phyloP scores from a whole-genome alignment of 2,113 vertebrate genomes.

The Pogonocichla stellata region DNA sequence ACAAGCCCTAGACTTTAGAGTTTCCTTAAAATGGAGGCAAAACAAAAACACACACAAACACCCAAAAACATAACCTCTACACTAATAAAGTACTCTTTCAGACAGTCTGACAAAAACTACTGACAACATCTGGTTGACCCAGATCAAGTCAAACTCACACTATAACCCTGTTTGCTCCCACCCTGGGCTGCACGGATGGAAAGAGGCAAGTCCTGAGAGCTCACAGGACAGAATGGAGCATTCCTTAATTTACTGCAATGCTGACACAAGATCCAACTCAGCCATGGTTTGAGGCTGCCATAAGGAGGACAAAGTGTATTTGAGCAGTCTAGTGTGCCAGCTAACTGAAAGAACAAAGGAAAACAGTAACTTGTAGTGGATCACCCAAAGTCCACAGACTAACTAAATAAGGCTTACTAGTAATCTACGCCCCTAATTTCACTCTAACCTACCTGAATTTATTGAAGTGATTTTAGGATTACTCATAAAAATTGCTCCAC shows the following conservation, averaged over 20 bases:
- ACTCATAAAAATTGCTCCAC: background rate
- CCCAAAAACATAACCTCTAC: background rate
- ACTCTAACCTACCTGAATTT: fast-evolving
- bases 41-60: background rate
- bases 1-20: background rate
- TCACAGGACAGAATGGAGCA: background rate
- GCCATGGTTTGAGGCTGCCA: background rate
- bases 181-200: background rate
- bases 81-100: background rate
- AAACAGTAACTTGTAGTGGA: background rate
- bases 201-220: background rate
- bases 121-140: background rate
- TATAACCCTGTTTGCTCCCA: background rate
- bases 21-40: background rate
- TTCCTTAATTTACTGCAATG: background rate
- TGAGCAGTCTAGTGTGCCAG: fast-evolving
- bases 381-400: background rate
- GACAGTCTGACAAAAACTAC: background rate
- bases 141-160: background rate
- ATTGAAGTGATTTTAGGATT: background rate
- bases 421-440: background rate
- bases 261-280: background rate
- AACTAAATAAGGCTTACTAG: background rate
- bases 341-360: background rate
- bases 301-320: background rate